Evolutionary conservation across 2,113 vertebrate species (phyloP).

Genomic region (Suncus etruscus): DNA sequence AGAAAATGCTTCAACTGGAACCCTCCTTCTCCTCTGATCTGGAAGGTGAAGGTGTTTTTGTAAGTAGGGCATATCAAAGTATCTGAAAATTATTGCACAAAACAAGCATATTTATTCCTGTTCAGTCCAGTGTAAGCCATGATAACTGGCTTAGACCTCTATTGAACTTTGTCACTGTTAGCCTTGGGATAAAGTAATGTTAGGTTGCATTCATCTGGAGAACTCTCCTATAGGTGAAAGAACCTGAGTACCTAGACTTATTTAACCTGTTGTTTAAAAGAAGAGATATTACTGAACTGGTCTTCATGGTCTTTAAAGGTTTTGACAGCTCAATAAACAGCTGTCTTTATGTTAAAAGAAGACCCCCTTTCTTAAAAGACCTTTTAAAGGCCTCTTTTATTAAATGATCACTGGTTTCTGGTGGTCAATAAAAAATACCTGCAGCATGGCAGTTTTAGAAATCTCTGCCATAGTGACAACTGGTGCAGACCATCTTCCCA

Average conservation of each 20-base stretch:
- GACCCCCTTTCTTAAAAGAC: neutral
- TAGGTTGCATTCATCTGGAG: neutral
- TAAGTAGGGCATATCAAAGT: neutral
- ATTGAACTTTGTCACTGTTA: neutral
- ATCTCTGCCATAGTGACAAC: neutral
- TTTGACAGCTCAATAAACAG: neutral
- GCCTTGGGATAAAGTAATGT: neutral
- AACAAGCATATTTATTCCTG: neutral
- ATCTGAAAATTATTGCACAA: neutral
- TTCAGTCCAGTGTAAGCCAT: neutral
- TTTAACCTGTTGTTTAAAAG: neutral
- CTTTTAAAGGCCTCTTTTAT: neutral
- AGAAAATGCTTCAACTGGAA: neutral
- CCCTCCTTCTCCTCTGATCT: neutral
- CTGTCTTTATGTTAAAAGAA: neutral
- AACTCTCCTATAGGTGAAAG: neutral
- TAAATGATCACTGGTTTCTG: neutral
- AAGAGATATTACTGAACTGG: neutral
- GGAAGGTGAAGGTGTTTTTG: neutral
- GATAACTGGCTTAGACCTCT: neutral
- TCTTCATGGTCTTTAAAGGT: neutral
- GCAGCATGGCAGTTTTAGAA: neutral
- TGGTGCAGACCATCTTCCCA: neutral
- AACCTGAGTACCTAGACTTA: neutral
- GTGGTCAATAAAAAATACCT: neutral